These are phyloP conservation scores for Fragum fragum DNA, from an alignment of 2,888 invertebrate species.

Conservation along the genomic window DNA sequence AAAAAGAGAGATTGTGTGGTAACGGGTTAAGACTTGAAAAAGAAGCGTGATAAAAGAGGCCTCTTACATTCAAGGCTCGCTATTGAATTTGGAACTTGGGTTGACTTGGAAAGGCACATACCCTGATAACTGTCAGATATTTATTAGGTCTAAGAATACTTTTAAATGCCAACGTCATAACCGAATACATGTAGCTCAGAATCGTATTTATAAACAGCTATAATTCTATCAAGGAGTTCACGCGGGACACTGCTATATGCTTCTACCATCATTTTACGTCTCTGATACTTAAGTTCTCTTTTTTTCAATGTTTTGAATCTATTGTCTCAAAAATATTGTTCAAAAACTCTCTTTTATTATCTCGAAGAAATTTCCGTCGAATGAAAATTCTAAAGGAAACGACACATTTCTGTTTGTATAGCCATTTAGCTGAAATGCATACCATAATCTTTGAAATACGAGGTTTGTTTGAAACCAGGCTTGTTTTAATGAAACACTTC, in stretches of 20 bases:
- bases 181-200: slow-evolving; percentile 67
- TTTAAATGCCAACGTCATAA: slow-evolving; percentile 35
- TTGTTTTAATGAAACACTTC: too few species aligned
- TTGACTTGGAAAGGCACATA: too few species aligned
- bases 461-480: too few species aligned
- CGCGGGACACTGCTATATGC: slow-evolving; percentile 54
- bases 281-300: slow-evolving; percentile 27
- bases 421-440: not conserved
- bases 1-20: too few species aligned
- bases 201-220: slow-evolving; percentile 56
- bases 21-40: too few species aligned
- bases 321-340: too few species aligned
- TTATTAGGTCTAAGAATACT: too few species aligned
- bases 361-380: not conserved
- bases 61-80: too few species aligned
- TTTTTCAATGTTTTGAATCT: too few species aligned
- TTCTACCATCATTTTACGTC: slow-evolving; percentile 44
- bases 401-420: not conserved
- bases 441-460: not conserved
- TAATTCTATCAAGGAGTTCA: slow-evolving; percentile 33
- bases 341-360: not conserved
- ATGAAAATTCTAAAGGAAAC: not conserved
- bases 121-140: too few species aligned
- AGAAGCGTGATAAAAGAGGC: too few species aligned
- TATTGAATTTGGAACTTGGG: too few species aligned